These are phyloP conservation scores for Zoanthus gigantus DNA, from an alignment of 92 coral and sea anemone genomes.

Conservation along the genomic window DNA sequence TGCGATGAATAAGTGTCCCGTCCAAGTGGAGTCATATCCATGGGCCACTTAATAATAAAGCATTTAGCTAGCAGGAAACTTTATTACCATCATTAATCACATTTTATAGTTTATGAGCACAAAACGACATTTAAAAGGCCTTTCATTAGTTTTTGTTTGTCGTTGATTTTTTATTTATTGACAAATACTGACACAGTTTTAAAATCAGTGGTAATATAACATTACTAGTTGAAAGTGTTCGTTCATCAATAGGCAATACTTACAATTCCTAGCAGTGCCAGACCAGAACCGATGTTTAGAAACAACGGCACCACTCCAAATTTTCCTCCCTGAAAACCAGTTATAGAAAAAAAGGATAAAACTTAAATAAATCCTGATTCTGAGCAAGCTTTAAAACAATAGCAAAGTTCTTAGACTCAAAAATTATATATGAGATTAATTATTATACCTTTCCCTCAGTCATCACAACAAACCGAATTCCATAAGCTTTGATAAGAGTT, in stretches of 20 bases:
- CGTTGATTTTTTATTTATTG: too few species aligned
- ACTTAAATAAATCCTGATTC: not conserved
- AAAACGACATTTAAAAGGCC: too few species aligned
- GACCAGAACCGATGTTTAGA: conserved; percentile 89
- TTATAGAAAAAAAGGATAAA: not conserved
- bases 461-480: conserved; percentile 85
- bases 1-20: too few species aligned
- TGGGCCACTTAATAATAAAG: too few species aligned
- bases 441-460: conserved; percentile 81
- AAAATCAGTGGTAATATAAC: too few species aligned
- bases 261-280: conserved; percentile 89
- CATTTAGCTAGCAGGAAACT: too few species aligned
- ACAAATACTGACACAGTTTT: too few species aligned
- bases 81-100: too few species aligned
- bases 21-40: too few species aligned
- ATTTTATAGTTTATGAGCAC: too few species aligned
- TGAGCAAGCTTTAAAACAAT: not conserved
- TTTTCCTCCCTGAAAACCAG: conserved; percentile 80
- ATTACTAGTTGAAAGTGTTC: too few species aligned
- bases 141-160: too few species aligned
- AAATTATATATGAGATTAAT: not conserved
- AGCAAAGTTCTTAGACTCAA: not conserved
- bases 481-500: conserved; percentile 88
- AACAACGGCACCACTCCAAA: conserved; percentile 90
- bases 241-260: conserved; percentile 36